Evolutionary conservation across 2,113 vertebrate species (phyloP).

Genomic region (Petromus typicus): DNA sequence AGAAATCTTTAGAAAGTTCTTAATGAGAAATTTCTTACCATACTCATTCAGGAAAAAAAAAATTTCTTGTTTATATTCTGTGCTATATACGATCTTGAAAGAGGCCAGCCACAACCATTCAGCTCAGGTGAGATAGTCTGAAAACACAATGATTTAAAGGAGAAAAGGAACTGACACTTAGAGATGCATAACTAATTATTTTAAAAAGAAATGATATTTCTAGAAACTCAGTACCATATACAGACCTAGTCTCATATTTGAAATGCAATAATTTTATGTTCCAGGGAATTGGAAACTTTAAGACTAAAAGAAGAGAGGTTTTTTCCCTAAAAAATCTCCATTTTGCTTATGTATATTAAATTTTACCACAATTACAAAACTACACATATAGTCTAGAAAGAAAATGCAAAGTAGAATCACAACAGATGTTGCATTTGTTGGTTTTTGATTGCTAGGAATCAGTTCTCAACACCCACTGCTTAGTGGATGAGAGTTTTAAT

Average conservation of each 20-base stretch:
- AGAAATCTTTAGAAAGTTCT: not conserved
- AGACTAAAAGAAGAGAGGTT: not conserved
- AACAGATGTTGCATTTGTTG: not conserved
- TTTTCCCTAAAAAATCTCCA: not conserved
- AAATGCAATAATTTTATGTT: constrained; percentile 5
- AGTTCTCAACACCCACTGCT: not conserved
- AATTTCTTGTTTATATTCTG: not conserved
- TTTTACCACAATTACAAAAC: not conserved
- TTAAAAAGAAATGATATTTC: not conserved
- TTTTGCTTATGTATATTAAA: not conserved
- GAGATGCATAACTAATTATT: not conserved
- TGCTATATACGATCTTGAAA: not conserved
- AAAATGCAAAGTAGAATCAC: not conserved
- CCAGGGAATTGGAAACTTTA: not conserved
- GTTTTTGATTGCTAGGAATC: not conserved
- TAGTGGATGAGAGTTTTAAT: not conserved
- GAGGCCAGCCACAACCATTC: not conserved
- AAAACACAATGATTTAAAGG: not conserved
- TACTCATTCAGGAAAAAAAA: not conserved
- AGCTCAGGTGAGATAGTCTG: not conserved
- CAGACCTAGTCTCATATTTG: not conserved
- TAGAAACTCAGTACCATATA: not conserved
- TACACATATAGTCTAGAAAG: not conserved
- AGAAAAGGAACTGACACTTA: not conserved
- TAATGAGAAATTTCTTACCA: not conserved